phyloP scores from a whole-genome alignment of 2,113 vertebrate genomes.

The human (Homo sapiens) region GRCh38 chr2:174251501-174252000 shows the following conservation, averaged over 20 bases:
- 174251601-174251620: not conserved
- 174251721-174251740: not conserved
- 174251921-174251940: not conserved
- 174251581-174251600: slow-evolving; percentile 37
- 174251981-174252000: not conserved
- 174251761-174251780: not conserved
- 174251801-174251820: not conserved
- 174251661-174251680: not conserved
- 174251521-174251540: slow-evolving; percentile 6
- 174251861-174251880: not conserved
- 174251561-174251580: slow-evolving; percentile 26
- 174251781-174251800: not conserved
- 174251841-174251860: not conserved
- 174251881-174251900: not conserved
- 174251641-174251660: slow-evolving; percentile 47
- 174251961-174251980: not conserved
- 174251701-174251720: not conserved
- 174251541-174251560: slow-evolving; percentile 42
- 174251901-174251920: not conserved
- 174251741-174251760: not conserved
- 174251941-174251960: not conserved
- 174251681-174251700: slow-evolving; percentile 23
- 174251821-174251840: not conserved
- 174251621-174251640: slow-evolving; percentile 51
- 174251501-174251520: slow-evolving; percentile 38